A percentile compares a stretch with the other conserved stretches of the same genome.
Evolutionary conservation across 2,797 vertebrate species (phyloP).

Genomic region (Coccyzus lansbergi): DNA sequence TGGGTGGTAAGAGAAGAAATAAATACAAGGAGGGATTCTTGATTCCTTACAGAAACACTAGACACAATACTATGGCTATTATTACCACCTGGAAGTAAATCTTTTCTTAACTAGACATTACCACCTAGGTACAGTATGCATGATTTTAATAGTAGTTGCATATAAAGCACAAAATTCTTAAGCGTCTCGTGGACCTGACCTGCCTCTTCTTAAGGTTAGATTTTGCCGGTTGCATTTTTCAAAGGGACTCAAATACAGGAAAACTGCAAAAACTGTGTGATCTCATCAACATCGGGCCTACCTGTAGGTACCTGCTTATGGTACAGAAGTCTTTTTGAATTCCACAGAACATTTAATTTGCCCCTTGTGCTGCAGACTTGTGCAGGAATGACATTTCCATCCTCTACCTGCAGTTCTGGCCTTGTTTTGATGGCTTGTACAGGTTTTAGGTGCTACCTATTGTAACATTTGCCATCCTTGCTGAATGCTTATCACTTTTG

Average conservation of each 20-base stretch:
- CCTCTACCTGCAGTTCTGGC: background rate
- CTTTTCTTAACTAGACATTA: background rate
- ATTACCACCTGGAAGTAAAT: background rate
- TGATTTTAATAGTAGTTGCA: background rate
- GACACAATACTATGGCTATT: background rate
- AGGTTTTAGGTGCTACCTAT: background rate
- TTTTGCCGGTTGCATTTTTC: background rate
- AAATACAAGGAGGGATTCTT: background rate
- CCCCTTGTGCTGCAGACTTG: background rate
- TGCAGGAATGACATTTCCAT: background rate
- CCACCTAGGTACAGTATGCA: background rate
- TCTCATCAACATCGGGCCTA: background rate
- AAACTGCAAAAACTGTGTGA: background rate
- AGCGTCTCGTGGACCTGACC: background rate
- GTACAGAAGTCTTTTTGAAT: background rate
- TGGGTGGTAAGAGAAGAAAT: background rate
- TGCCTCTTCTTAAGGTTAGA: background rate
- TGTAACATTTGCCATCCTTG: fast-evolving
- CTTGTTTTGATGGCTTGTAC: background rate
- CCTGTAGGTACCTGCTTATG: background rate
- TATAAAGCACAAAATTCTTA: background rate
- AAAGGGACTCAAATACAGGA: background rate
- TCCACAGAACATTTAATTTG: background rate
- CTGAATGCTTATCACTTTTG: background rate
- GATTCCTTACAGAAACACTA: background rate